phyloP scores from a whole-genome alignment of 2,113 vertebrate species.

The Tragelaphus imberbis region DNA sequence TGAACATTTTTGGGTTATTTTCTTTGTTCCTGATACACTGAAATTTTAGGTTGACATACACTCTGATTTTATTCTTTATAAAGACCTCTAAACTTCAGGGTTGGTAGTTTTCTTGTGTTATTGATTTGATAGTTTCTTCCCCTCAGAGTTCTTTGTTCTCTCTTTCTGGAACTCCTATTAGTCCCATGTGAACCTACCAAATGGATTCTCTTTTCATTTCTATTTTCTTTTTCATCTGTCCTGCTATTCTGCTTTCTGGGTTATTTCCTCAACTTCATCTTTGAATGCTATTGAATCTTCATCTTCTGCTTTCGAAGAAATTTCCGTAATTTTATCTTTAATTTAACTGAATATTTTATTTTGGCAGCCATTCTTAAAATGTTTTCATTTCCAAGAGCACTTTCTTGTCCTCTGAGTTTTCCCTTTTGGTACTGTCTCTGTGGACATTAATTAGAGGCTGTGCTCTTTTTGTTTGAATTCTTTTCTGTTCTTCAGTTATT shows the following conservation, averaged over 20 bases:
- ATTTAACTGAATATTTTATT: not conserved
- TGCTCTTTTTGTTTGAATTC: not conserved
- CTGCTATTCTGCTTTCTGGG: slow-evolving; percentile 7
- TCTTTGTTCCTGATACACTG: not conserved
- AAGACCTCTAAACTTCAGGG: not conserved
- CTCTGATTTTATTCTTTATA: not conserved
- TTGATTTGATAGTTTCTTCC: slow-evolving; percentile 16
- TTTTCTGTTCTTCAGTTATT: not conserved
- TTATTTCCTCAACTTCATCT: not conserved
- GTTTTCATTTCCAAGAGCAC: not conserved
- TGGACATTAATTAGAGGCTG: not conserved
- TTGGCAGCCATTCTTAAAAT: not conserved
- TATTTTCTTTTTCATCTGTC: slow-evolving; percentile 34
- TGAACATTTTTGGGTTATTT: not conserved
- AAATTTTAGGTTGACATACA: not conserved
- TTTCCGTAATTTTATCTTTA: not conserved
- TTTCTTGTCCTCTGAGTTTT: not conserved
- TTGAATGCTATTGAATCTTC: slow-evolving; percentile 16
- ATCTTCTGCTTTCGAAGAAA: not conserved
- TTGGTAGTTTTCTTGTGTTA: slow-evolving; percentile 1
- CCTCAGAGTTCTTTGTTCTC: not conserved
- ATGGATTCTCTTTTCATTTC: not conserved
- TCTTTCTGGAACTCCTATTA: not conserved
- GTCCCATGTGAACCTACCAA: not conserved
- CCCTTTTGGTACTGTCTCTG: not conserved